Base-by-base conservation (phyloP, 2,888 invertebrate species). In the Cerastis rubricosa region DNA sequence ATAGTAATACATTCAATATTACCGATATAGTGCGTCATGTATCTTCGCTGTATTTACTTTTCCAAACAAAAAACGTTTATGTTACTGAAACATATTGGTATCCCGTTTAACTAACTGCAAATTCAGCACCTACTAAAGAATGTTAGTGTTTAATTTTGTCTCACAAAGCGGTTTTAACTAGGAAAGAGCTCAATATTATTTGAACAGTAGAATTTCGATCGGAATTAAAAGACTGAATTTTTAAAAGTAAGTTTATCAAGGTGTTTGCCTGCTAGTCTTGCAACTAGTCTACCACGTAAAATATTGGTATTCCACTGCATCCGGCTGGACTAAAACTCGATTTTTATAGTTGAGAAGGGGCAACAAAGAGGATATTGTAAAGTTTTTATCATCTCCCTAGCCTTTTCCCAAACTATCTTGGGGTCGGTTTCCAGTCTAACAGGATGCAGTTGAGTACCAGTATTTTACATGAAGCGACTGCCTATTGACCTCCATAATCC, bases 141-240 rank as follows among this genome's bases (percentile, higher is more conserved):
- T 89, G 88, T 91, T 89, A 89, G 87, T 87, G 81, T 91, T 91
- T 89, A 87, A 92, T 91, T 88, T 85, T 77, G 81, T 74, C 76
- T 65, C 68, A 78, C 74, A 87, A 88, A 85, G 84, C 84, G 74
- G 80, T 85, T 89, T 86, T 88, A 87, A 87, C 80, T 78, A 61
- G 78, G 57, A 75, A 84, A 81, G 78, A 85, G 82, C 81, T 84
- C 79, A 81, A 86, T 86, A 84, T 75, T 80, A 78, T 80, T 80
- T 75, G 70, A 83, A 83, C 66, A 70, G 71, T 66, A 65, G 64
- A 17, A 47, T 73, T 87, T 70, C 45, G 25, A 1, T 57, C 0
- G 7, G 6, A 69, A 72, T 63, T 74, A 49, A 59, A 78, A 70
- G 22, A 19, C 54, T 45, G 35, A n/a, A 29, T 68, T 59, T 73